Conservation (phyloP, 2,113 vertebrate genomes). For the Macquaria ambigua region DNA sequence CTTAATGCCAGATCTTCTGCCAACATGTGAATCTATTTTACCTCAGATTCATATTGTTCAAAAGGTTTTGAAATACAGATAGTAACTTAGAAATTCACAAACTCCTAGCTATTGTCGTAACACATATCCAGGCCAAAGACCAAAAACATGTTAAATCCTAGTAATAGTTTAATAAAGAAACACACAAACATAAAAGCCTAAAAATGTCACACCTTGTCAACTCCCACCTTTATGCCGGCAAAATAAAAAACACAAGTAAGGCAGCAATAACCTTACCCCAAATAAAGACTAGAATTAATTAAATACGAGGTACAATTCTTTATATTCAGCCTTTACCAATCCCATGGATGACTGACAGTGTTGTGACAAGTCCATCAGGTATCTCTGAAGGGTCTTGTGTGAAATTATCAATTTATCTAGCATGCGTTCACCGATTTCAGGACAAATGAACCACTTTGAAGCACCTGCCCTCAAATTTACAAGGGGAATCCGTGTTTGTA, state of each 20-base stretch:
- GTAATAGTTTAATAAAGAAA: constrained; percentile 77
- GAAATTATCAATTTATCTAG: constrained; percentile 72
- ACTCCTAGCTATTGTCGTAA: constrained; percentile 60
- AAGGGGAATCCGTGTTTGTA: constrained; percentile 59
- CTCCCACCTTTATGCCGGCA: constrained; percentile 62
- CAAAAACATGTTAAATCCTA: constrained; percentile 74
- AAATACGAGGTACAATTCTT: constrained; percentile 82
- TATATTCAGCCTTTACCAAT: constrained; percentile 70
- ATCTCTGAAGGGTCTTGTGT: constrained; percentile 71
- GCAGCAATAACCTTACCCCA: constrained; percentile 62
- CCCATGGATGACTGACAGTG: constrained; percentile 76
- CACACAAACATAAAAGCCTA: constrained; percentile 77
- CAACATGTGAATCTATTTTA: constrained; percentile 48
- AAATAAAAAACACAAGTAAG: constrained; percentile 73
- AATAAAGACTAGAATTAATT: constrained; percentile 77
- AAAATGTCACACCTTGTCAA: constrained; percentile 71
- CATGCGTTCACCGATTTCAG: constrained; percentile 70
- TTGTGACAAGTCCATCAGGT: constrained; percentile 74
- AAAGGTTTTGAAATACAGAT: constrained; percentile 66
- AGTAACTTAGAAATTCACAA: constrained; percentile 73
- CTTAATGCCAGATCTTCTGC: constrained; percentile 38
- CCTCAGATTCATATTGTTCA: constrained; percentile 63
- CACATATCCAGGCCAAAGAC: constrained; percentile 65
- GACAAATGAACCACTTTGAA: constrained; percentile 68
- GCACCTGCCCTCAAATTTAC: constrained; percentile 53